phyloP scores from a whole-genome alignment of 1,140 invertebrate species.

The Mactra quadrangularis region DNA sequence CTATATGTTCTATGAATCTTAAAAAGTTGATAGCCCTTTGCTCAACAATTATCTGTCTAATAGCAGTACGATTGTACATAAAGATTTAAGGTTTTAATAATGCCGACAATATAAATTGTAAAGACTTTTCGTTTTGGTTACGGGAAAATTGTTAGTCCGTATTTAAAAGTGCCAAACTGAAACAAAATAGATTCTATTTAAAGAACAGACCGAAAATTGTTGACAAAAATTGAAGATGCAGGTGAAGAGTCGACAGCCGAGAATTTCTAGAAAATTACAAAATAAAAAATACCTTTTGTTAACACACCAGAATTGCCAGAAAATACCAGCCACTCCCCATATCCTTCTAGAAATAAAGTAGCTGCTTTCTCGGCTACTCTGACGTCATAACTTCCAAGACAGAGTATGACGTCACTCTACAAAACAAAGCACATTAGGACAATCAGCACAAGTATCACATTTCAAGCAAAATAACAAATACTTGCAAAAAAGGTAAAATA shows the following conservation, averaged over 20 bases:
- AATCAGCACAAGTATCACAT: background rate
- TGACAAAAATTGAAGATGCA: no score
- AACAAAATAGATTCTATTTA: background rate
- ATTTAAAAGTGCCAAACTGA: no score
- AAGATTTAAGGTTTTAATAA: no score
- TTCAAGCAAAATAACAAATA: background rate
- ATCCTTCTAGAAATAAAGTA: constrained; percentile 66
- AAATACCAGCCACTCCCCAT: constrained; percentile 70
- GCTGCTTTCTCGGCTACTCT: constrained; percentile 72
- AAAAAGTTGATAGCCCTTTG: no score
- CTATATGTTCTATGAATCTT: no score
- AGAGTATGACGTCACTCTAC: constrained; percentile 76
- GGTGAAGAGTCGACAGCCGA: background rate
- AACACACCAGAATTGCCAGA: constrained; percentile 75
- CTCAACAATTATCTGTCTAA: no score
- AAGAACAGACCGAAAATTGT: background rate
- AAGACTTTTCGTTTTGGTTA: no score
- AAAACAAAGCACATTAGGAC: constrained; percentile 4
- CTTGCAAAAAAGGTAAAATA: background rate
- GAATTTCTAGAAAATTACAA: background rate
- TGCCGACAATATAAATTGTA: no score
- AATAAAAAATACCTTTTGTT: constrained; percentile 66
- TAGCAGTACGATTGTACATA: no score
- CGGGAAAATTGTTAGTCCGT: no score
- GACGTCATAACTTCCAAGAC: constrained; percentile 73